Conservation (phyloP, 2,113 vertebrate genomes). For the Zosterops hypoxanthus region DNA sequence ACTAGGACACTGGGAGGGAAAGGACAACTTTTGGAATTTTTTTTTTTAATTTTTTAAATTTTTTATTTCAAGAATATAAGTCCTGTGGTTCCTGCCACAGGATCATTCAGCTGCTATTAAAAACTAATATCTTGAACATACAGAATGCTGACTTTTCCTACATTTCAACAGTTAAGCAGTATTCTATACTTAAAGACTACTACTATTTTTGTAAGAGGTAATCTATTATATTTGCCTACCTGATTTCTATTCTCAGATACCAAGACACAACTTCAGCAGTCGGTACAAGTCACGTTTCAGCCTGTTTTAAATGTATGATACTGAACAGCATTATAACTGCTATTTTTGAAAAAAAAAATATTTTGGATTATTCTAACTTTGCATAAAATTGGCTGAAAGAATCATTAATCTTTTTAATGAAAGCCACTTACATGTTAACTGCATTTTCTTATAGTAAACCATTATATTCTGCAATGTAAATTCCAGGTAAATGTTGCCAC, state of each 20-base stretch:
- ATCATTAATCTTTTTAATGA: constrained; percentile 71
- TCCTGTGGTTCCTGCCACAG: constrained; percentile 77
- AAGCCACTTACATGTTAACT: constrained; percentile 76
- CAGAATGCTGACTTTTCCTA: constrained; percentile 83
- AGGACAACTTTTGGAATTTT: constrained; percentile 74
- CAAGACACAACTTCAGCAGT: constrained; percentile 78
- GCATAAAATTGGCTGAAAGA: constrained; percentile 78
- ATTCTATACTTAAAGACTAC: constrained; percentile 83
- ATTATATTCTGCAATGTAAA: constrained; percentile 75
- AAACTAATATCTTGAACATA: constrained; percentile 83
- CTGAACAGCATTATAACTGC: constrained; percentile 74
- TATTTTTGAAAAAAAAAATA: constrained; percentile 78
- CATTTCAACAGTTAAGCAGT: constrained; percentile 82
- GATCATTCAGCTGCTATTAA: constrained; percentile 87
- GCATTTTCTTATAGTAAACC: constrained; percentile 75
- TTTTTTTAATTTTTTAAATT: not conserved
- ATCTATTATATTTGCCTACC: constrained; percentile 77
- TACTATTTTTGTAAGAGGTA: constrained; percentile 85
- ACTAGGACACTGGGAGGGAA: constrained; percentile 78
- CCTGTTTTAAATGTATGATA: constrained; percentile 73
- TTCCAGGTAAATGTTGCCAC: constrained; percentile 60
- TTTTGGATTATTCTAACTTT: constrained; percentile 79
- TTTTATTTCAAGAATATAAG: constrained; percentile 78
- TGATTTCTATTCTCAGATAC: constrained; percentile 76
- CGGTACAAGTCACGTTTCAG: constrained; percentile 78